phyloP scores from a whole-genome alignment of 1,140 invertebrate genomes.

The Drosophila ercepeae region DNA sequence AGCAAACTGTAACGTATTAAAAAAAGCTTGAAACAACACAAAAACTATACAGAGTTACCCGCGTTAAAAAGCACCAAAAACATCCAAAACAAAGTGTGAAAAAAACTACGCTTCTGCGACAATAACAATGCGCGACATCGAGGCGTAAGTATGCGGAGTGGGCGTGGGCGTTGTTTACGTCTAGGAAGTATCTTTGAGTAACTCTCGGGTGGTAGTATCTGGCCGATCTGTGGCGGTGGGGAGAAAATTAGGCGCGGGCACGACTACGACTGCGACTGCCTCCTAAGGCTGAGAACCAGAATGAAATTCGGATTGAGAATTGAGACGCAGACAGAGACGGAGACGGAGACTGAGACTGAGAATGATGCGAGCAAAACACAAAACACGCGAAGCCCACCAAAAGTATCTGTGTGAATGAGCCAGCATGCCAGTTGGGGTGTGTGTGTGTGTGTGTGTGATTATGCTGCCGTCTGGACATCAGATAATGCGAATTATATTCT shows the following conservation, averaged over 20 bases:
- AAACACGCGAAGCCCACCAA: constrained; percentile 22
- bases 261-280: constrained; percentile 14
- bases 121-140: constrained; percentile 57
- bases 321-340: constrained; percentile 1
- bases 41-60: constrained; percentile 1
- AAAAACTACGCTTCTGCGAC: constrained; percentile 4
- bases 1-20: constrained; percentile 63
- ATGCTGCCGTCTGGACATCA: constrained; percentile 51
- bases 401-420: constrained; percentile 41
- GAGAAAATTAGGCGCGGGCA: constrained; percentile 24
- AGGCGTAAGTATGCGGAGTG: constrained; percentile 58
- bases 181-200: constrained; percentile 37
- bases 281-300: constrained; percentile 19
- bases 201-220: constrained; percentile 1
- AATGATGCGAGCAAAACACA: constrained; percentile 64
- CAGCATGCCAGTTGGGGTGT: neutral
- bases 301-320: constrained; percentile 1
- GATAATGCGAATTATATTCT: constrained; percentile 58
- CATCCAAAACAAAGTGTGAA: neutral
- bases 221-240: neutral
- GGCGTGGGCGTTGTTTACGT: constrained; percentile 33
- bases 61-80: neutral
- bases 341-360: constrained; percentile 16
- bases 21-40: neutral
- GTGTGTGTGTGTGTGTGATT: constrained; percentile 18